Evolutionary conservation across 2,888 invertebrate genomes (phyloP).

Genomic region (Caenorhabditis virilis): DNA sequence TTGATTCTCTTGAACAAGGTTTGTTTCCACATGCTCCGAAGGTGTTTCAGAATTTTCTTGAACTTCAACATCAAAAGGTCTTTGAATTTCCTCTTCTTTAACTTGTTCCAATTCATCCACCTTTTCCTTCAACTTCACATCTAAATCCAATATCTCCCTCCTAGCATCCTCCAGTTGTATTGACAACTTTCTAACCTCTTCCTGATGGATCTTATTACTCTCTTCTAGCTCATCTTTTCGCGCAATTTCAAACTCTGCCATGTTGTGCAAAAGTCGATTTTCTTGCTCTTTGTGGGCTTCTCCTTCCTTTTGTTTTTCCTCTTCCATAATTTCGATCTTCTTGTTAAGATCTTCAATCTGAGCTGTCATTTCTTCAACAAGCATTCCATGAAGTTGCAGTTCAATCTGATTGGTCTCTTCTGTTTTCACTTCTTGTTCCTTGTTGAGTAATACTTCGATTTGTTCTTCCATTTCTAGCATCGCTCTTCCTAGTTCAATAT

Average conservation of each 20-base stretch:
- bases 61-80: neutral
- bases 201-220: slow-evolving; percentile 3
- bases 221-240: slow-evolving; percentile 16
- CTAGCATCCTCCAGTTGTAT: slow-evolving; percentile 12
- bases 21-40: neutral
- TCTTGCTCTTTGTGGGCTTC: slow-evolving; percentile 4
- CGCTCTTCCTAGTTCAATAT: slow-evolving; percentile 46
- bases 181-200: slow-evolving; percentile 12
- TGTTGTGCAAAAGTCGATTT: slow-evolving; percentile 8
- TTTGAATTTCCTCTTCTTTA: neutral
- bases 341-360: slow-evolving; percentile 19
- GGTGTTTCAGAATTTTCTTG: neutral
- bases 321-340: neutral
- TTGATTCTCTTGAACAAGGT: slow-evolving; percentile 20
- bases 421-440: slow-evolving; percentile 15
- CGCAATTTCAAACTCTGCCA: slow-evolving; percentile 22
- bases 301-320: slow-evolving; percentile 3
- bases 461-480: slow-evolving; percentile 47
- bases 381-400: slow-evolving; percentile 35
- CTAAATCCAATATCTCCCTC: slow-evolving; percentile 18
- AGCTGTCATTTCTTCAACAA: slow-evolving; percentile 38
- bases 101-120: neutral
- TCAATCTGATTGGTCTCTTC: slow-evolving; percentile 25
- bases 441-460: slow-evolving; percentile 11
- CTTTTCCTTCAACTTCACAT: slow-evolving; percentile 2